These are phyloP conservation scores for Drosophila teissieri DNA, from an alignment of 1,140 invertebrate species.

Conservation along the genomic window DNA sequence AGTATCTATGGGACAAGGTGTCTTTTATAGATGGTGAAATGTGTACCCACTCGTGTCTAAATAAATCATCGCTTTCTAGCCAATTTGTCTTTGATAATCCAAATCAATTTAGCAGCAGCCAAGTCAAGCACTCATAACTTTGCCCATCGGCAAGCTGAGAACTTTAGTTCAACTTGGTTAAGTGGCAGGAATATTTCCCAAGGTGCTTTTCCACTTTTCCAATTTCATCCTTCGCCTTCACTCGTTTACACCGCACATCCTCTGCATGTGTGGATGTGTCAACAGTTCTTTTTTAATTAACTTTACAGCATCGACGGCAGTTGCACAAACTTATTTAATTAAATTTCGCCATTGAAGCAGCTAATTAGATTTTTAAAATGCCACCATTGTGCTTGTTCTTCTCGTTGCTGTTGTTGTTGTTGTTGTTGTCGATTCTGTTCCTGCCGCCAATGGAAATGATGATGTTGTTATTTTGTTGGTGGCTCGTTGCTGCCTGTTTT, in stretches of 20 bases:
- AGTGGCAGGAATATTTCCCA: slow-evolving; percentile 32
- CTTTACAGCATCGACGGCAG: slow-evolving; percentile 65
- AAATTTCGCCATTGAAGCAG: slow-evolving; percentile 78
- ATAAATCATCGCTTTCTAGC: slow-evolving; percentile 25
- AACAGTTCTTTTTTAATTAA: slow-evolving; percentile 76
- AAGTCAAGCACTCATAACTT: slow-evolving; percentile 29
- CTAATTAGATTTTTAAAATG: slow-evolving; percentile 76
- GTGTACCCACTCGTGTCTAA: slow-evolving; percentile 7
- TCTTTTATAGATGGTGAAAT: not conserved
- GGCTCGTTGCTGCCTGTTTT: slow-evolving; percentile 16
- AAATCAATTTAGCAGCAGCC: slow-evolving; percentile 24
- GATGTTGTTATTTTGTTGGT: slow-evolving; percentile 34
- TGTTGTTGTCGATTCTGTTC: slow-evolving; percentile 26
- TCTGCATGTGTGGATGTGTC: slow-evolving; percentile 36
- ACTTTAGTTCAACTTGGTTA: slow-evolving; percentile 37
- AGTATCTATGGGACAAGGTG: not conserved
- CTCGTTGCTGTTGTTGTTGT: not conserved
- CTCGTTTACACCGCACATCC: slow-evolving; percentile 3
- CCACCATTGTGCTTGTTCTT: slow-evolving; percentile 14
- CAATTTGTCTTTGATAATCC: slow-evolving; percentile 22
- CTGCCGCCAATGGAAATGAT: slow-evolving; percentile 38
- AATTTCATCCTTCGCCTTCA: slow-evolving; percentile 22
- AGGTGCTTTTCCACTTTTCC: slow-evolving; percentile 23
- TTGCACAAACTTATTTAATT: slow-evolving; percentile 80
- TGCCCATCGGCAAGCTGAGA: slow-evolving; percentile 14